Conservation (phyloP, 2,113 vertebrate genomes). For the Aldabrachelys gigantea region DNA sequence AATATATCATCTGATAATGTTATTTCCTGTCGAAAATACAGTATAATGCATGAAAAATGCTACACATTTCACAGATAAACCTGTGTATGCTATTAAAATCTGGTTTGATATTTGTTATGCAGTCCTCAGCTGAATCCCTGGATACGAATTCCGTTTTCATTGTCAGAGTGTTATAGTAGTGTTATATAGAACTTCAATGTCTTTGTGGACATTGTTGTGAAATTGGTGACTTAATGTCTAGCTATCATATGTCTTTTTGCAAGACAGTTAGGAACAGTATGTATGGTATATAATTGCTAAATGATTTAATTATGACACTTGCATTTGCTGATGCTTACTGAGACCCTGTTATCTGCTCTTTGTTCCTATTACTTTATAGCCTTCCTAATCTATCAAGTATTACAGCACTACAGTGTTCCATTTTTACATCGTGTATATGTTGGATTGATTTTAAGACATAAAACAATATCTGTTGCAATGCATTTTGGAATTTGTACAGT, state of each 20-base stretch:
- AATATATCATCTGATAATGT: slow-evolving; percentile 43
- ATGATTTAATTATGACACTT: slow-evolving; percentile 79
- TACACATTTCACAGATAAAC: slow-evolving; percentile 79
- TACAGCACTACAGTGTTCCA: slow-evolving; percentile 76
- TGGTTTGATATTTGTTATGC: slow-evolving; percentile 81
- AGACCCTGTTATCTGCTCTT: slow-evolving; percentile 77
- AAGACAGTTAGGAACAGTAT: slow-evolving; percentile 85
- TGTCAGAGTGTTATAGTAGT: slow-evolving; percentile 89
- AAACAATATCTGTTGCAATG: slow-evolving; percentile 66
- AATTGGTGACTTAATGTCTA: slow-evolving; percentile 86
- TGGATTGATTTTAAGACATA: slow-evolving; percentile 72
- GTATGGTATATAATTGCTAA: slow-evolving; percentile 83
- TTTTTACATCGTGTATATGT: slow-evolving; percentile 70
- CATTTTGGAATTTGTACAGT: slow-evolving; percentile 76
- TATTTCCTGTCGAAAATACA: slow-evolving; percentile 69
- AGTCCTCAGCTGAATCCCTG: slow-evolving; percentile 80
- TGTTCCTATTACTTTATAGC: slow-evolving; percentile 74
- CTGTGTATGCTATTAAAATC: slow-evolving; percentile 75
- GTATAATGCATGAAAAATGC: slow-evolving; percentile 82
- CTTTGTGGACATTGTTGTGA: slow-evolving; percentile 86
- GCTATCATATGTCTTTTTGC: slow-evolving; percentile 84
- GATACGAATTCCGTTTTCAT: slow-evolving; percentile 82
- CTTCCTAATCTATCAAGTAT: slow-evolving; percentile 75
- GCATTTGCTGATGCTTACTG: slow-evolving; percentile 81
- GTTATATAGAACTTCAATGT: slow-evolving; percentile 87